These are phyloP conservation scores for Apaloderma vittatum DNA, from an alignment of 2,113 vertebrate genomes.

Conservation along the genomic window DNA sequence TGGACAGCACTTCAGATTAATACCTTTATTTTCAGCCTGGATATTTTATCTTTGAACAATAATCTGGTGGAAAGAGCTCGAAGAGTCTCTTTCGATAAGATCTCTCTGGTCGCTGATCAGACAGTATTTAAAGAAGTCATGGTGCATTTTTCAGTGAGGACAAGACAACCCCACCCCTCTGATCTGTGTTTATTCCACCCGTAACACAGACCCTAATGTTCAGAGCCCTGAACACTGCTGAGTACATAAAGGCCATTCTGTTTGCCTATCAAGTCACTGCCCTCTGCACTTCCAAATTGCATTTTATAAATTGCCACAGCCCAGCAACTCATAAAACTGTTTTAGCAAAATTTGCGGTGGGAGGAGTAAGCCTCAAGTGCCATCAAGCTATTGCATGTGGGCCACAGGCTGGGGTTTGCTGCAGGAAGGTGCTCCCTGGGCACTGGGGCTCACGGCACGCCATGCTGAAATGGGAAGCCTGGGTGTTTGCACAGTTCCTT, in stretches of 20 bases:
- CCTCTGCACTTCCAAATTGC: background rate
- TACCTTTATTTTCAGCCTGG: background rate
- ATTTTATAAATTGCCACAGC: background rate
- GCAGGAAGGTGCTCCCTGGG: background rate
- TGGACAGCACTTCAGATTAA: background rate
- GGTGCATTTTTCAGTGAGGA: background rate
- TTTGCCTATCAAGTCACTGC: background rate
- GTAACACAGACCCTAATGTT: background rate
- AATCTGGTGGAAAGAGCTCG: background rate
- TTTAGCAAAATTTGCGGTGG: background rate
- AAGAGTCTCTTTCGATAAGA: background rate
- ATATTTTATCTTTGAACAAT: conserved; percentile 25
- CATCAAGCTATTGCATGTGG: background rate
- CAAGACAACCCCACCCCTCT: background rate
- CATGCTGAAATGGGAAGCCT: background rate
- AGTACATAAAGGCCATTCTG: background rate
- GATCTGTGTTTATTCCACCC: background rate
- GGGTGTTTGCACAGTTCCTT: background rate
- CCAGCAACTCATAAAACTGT: background rate
- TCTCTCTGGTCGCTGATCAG: background rate
- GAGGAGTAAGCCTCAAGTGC: background rate
- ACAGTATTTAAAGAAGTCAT: background rate
- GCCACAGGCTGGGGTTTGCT: background rate
- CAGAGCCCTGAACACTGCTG: background rate
- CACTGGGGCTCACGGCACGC: rapidly evolving